Evolutionary conservation across 2,113 vertebrate species (phyloP).

Genomic region (Burhinus oedicnemus): DNA sequence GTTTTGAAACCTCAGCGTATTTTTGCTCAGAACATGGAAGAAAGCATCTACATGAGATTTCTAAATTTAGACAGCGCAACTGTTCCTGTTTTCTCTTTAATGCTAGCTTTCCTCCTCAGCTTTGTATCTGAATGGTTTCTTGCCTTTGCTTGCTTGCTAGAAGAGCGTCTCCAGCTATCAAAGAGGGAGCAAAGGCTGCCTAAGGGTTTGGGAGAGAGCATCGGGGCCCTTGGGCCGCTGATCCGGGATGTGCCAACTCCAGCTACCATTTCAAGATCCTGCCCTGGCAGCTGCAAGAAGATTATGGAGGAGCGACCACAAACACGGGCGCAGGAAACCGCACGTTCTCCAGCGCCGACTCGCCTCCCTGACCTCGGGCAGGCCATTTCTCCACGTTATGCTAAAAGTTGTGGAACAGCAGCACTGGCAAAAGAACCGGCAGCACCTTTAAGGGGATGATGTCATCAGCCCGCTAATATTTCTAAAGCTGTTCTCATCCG

Average conservation of each 20-base stretch:
- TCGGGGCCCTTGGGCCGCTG: not conserved
- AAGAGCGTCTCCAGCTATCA: not conserved
- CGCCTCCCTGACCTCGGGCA: not conserved
- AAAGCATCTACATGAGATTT: not conserved
- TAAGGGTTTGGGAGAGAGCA: not conserved
- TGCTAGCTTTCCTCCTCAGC: not conserved
- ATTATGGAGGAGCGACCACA: not conserved
- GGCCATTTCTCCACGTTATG: not conserved
- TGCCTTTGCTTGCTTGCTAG: not conserved
- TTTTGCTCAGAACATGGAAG: not conserved
- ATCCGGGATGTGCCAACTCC: not conserved
- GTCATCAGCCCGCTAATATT: not conserved
- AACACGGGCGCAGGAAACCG: rapidly evolving
- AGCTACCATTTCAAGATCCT: not conserved
- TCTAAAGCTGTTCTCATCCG: not conserved
- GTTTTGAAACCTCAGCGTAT: constrained; percentile 1
- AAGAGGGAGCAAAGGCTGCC: not conserved
- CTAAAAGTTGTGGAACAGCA: not conserved
- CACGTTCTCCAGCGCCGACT: not conserved
- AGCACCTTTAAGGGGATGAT: not conserved
- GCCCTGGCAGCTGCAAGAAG: not conserved
- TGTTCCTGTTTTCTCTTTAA: not conserved
- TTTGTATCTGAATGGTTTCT: not conserved
- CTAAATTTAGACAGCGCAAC: not conserved
- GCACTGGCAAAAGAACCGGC: not conserved